Evolutionary conservation across 2,113 vertebrate species (phyloP).

Genomic region (Pholis gunnellus): DNA sequence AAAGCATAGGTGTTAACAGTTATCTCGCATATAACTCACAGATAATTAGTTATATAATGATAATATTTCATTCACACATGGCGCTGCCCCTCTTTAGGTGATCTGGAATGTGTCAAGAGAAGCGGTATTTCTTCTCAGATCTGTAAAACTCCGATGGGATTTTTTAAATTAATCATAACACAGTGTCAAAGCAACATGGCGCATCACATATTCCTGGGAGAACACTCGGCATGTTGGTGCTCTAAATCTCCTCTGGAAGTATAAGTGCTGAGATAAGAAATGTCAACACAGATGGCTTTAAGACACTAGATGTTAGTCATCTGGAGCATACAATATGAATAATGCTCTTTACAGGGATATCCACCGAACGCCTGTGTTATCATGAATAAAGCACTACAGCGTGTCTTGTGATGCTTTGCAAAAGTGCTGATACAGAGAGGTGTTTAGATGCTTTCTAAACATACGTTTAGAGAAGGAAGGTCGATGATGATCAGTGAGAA

Average conservation of each 20-base stretch:
- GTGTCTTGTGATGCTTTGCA: not conserved
- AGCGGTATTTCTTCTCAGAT: not conserved
- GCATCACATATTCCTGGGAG: slow-evolving; percentile 1
- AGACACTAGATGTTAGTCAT: slow-evolving; percentile 9
- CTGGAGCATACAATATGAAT: slow-evolving; percentile 41
- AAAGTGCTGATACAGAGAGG: not conserved
- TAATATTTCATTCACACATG: not conserved
- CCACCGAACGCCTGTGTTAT: slow-evolving; percentile 36
- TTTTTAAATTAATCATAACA: slow-evolving; percentile 32
- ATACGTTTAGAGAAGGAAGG: not conserved
- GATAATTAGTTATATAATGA: not conserved
- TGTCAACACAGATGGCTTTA: slow-evolving; percentile 31
- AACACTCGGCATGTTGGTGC: slow-evolving; percentile 11
- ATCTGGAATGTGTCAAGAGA: slow-evolving; percentile 4
- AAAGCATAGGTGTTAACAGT: not conserved
- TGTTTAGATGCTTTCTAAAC: not conserved
- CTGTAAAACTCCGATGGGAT: slow-evolving; percentile 15
- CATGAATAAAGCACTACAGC: slow-evolving; percentile 27
- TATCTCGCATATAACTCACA: not conserved
- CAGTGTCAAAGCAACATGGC: slow-evolving; percentile 16
- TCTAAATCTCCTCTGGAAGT: slow-evolving; percentile 10
- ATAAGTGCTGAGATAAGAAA: slow-evolving; percentile 16
- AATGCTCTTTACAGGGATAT: slow-evolving; percentile 30
- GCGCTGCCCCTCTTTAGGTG: not conserved
- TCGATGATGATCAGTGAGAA: not conserved